Percentiles rank a stretch among this genome's conserved stretches.
Conservation (phyloP, 64 coral and sea anemone genomes). For the Montipora sp. region DNA sequence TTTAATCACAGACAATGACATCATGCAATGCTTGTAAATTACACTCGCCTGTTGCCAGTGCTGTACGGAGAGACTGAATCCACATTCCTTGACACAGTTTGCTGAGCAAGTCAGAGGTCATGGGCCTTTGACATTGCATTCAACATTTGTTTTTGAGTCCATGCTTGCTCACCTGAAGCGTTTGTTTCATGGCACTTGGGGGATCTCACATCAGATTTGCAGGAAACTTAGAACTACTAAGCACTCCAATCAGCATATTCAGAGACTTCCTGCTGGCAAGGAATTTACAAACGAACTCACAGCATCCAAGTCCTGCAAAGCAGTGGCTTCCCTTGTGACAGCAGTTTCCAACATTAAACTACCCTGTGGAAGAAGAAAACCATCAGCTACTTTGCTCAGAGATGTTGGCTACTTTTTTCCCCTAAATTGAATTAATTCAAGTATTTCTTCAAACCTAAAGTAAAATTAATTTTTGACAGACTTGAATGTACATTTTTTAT, state of each 20-base stretch:
- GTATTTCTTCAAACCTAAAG: too few species aligned
- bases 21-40: constrained; percentile 71
- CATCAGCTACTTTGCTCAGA: too few species aligned
- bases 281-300: constrained; percentile 46
- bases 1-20: constrained; percentile 66
- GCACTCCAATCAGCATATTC: constrained; percentile 45
- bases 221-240: constrained; percentile 56
- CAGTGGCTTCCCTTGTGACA: constrained; percentile 37
- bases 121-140: constrained; percentile 63
- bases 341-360: constrained; percentile 28
- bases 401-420: too few species aligned
- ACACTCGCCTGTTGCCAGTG: constrained; percentile 49
- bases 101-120: constrained; percentile 72
- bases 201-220: constrained; percentile 78
- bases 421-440: too few species aligned
- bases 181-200: constrained; percentile 70
- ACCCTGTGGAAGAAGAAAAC: constrained; percentile 43
- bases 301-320: constrained; percentile 22
- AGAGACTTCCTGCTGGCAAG: background rate
- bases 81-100: constrained; percentile 74
- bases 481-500: too few species aligned
- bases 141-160: too few species aligned
- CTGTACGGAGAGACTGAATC: constrained; percentile 38
- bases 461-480: too few species aligned
- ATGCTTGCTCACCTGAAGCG: constrained; percentile 49